These are phyloP conservation scores for Tetramorium alpestre DNA, from an alignment of 1,140 invertebrate species.

Conservation along the genomic window DNA sequence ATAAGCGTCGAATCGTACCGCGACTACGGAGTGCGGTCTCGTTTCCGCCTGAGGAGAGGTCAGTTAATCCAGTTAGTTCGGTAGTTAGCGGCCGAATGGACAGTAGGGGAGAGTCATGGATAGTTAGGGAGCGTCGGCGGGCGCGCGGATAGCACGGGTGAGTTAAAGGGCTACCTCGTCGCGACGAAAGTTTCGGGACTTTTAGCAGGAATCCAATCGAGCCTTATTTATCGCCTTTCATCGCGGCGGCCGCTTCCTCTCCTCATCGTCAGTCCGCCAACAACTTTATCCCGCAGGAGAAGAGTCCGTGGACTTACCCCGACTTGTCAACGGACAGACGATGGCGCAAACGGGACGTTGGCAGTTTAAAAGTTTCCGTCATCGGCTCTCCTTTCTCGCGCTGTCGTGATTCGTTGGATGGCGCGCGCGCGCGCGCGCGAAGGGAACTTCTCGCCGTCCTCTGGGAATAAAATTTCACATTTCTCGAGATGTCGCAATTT, in stretches of 20 bases:
- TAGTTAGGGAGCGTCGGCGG: slow-evolving; percentile 57
- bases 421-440: too few species aligned
- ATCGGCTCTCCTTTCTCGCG: slow-evolving; percentile 34
- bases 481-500: slow-evolving; percentile 45
- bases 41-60: slow-evolving; percentile 57
- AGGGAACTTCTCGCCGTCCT: neutral
- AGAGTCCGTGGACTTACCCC: neutral
- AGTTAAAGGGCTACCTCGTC: slow-evolving; percentile 46
- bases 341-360: slow-evolving; percentile 42
- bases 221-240: slow-evolving; percentile 75
- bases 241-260: slow-evolving; percentile 34
- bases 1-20: slow-evolving; percentile 63
- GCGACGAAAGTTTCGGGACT: slow-evolving; percentile 56
- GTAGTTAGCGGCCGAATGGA: slow-evolving; percentile 73
- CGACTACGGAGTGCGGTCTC: slow-evolving; percentile 48
- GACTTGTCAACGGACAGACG: slow-evolving; percentile 50
- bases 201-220: slow-evolving; percentile 70
- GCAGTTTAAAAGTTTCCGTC: slow-evolving; percentile 49
- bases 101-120: slow-evolving; percentile 57
- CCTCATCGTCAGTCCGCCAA: slow-evolving; percentile 42
- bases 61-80: slow-evolving; percentile 73
- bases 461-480: slow-evolving; percentile 26
- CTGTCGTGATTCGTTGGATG: slow-evolving; percentile 43
- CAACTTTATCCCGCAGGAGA: slow-evolving; percentile 45
- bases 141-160: slow-evolving; percentile 15